These are phyloP conservation scores for Solenodon paradoxus DNA, from an alignment of 2,113 vertebrate species.

Conservation along the genomic window DNA sequence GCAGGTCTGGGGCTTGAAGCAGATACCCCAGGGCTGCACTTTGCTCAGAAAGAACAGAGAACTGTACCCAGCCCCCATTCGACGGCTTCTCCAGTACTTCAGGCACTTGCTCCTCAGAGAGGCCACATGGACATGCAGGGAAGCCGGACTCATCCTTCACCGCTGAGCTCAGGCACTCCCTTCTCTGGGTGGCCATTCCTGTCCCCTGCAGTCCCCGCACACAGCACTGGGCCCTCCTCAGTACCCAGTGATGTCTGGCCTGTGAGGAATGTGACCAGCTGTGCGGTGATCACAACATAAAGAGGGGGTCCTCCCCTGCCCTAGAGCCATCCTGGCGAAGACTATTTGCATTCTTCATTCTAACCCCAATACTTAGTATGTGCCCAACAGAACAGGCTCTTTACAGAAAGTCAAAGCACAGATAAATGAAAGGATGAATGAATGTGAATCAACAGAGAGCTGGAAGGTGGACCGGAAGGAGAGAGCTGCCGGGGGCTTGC, in stretches of 20 bases:
- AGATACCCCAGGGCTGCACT: too few relatives aligned
- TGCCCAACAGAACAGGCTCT: not conserved
- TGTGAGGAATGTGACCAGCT: not conserved
- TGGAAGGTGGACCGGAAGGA: fast-evolving
- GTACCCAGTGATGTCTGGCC: too few relatives aligned
- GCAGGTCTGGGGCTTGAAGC: not conserved
- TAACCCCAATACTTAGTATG: not conserved
- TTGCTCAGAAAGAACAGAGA: not conserved
- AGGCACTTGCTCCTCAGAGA: not conserved
- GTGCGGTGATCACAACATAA: not conserved
- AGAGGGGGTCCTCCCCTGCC: fast-evolving
- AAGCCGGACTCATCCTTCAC: not conserved
- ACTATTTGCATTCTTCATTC: not conserved
- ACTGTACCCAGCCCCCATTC: not conserved
- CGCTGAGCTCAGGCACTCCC: not conserved
- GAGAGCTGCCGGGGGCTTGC: fast-evolving
- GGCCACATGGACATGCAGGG: fast-evolving
- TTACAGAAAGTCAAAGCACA: not conserved
- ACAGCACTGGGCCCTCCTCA: too few relatives aligned
- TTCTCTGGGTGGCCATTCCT: not conserved
- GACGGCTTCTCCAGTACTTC: not conserved
- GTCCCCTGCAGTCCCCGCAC: not conserved
- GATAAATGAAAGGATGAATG: not conserved
- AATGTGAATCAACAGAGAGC: not conserved
- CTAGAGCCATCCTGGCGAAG: fast-evolving